Percentiles rank a stretch among this genome's conserved stretches.
Evolutionary conservation across 1,140 invertebrate genomes (phyloP).

Genomic region (Cryptotermes secundus): DNA sequence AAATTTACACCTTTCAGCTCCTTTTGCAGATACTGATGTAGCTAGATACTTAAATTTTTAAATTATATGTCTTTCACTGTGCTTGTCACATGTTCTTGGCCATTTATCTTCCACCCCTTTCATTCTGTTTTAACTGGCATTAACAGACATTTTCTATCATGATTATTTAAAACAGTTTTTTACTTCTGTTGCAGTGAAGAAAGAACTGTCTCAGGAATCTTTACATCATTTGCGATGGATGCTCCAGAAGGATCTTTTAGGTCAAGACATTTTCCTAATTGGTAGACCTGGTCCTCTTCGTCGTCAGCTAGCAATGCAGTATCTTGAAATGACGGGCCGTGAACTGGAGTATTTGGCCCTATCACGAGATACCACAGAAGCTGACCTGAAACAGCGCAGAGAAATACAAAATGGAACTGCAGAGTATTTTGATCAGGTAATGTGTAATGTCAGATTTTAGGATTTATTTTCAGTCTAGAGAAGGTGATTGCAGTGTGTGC

Average conservation of each 20-base stretch:
- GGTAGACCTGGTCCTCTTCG: conserved; percentile 83
- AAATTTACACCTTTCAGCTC: no score
- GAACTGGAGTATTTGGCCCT: conserved; percentile 93
- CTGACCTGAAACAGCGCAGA: conserved; percentile 92
- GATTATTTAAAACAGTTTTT: conserved; percentile 29
- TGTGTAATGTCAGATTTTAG: no score
- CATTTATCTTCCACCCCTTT: not conserved
- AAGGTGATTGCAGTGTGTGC: no score
- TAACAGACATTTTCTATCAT: conserved; percentile 33
- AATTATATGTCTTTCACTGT: no score
- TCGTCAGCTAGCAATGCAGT: conserved; percentile 80
- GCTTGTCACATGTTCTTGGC: no score
- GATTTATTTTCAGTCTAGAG: no score
- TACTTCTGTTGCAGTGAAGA: conserved; percentile 50
- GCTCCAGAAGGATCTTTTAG: conserved; percentile 88
- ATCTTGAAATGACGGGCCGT: conserved; percentile 80
- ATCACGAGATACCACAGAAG: conserved; percentile 94
- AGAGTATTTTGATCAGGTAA: conserved; percentile 91
- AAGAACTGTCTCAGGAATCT: conserved; percentile 67
- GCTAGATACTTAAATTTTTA: no score
- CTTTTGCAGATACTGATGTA: no score
- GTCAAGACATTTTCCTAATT: conserved; percentile 94
- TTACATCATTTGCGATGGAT: conserved; percentile 88
- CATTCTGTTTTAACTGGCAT: conserved; percentile 27
- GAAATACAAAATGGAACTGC: conserved; percentile 87